phyloP scores from a whole-genome alignment of 2,113 vertebrate genomes.

The Tenebrosternarchus preto region DNA sequence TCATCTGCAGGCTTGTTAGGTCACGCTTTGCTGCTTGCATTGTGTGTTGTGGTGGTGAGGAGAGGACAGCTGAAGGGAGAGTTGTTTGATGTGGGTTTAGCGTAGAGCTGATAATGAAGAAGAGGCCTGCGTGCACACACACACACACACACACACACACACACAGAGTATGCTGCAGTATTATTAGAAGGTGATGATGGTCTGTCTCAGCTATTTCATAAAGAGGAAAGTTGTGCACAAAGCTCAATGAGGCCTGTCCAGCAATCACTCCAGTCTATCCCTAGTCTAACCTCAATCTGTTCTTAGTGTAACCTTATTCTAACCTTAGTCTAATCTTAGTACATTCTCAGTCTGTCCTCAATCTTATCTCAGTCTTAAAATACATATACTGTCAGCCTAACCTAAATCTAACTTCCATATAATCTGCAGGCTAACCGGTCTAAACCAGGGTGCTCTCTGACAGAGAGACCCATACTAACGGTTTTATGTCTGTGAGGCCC shows the following conservation, averaged over 20 bases:
- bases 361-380: too few species aligned
- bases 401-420: too few species aligned
- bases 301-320: too few species aligned
- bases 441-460: background rate
- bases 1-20: conserved; percentile 56
- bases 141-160: background rate
- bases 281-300: too few species aligned
- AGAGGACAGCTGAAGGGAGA: conserved; percentile 8
- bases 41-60: conserved; percentile 50
- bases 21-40: conserved; percentile 62
- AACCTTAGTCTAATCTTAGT: too few species aligned
- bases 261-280: background rate
- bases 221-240: background rate
- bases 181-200: conserved; percentile 43
- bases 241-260: background rate
- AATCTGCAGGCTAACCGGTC: too few species aligned
- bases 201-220: conserved; percentile 44
- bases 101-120: background rate
- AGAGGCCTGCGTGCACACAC: background rate
- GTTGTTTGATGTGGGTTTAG: conserved; percentile 50
- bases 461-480: background rate
- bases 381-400: too few species aligned
- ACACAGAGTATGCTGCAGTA: conserved; percentile 15
- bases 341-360: too few species aligned
- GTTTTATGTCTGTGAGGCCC: background rate